Conservation (phyloP, 2,797 vertebrate species). For the Sebastes umbrosus region DNA sequence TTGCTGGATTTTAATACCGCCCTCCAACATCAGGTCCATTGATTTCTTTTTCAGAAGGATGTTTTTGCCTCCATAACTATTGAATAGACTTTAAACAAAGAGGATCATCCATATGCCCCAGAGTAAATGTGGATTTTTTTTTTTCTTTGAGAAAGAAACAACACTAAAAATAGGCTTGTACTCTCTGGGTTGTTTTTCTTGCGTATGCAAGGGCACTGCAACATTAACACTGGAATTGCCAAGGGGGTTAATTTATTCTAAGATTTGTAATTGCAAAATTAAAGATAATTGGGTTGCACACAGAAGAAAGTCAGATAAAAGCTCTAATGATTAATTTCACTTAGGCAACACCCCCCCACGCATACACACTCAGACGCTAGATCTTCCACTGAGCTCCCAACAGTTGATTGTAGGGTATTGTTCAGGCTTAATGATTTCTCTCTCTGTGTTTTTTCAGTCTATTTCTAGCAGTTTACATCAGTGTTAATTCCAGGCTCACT, state of each 20-base stretch:
- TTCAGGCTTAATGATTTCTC: conserved; percentile 66
- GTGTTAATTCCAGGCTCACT: conserved; percentile 51
- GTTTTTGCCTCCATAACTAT: conserved; percentile 78
- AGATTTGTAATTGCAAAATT: conserved; percentile 79
- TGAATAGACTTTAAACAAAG: conserved; percentile 79
- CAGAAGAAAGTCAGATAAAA: conserved; percentile 77
- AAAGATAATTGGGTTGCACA: conserved; percentile 77
- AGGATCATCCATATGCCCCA: conserved; percentile 76
- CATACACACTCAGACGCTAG: conserved; percentile 26
- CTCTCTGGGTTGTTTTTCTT: conserved; percentile 58
- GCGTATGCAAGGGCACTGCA: conserved; percentile 67
- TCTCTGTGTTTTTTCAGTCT: conserved; percentile 61
- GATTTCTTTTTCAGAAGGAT: conserved; percentile 78
- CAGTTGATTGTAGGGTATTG: conserved; percentile 66
- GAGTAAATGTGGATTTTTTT: conserved; percentile 62
- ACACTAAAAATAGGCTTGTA: conserved; percentile 70
- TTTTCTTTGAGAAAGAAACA: conserved; percentile 30
- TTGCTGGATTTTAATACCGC: conserved; percentile 73
- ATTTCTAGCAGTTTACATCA: conserved; percentile 74
- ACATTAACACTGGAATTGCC: conserved; percentile 76
- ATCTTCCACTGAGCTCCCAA: conserved; percentile 51
- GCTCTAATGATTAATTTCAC: conserved; percentile 79
- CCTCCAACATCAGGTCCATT: conserved; percentile 76
- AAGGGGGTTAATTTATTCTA: conserved; percentile 73
- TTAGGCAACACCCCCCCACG: conserved; percentile 52